Base-by-base conservation (phyloP, 2,113 vertebrate genomes). In the Gambusia holbrooki region DNA sequence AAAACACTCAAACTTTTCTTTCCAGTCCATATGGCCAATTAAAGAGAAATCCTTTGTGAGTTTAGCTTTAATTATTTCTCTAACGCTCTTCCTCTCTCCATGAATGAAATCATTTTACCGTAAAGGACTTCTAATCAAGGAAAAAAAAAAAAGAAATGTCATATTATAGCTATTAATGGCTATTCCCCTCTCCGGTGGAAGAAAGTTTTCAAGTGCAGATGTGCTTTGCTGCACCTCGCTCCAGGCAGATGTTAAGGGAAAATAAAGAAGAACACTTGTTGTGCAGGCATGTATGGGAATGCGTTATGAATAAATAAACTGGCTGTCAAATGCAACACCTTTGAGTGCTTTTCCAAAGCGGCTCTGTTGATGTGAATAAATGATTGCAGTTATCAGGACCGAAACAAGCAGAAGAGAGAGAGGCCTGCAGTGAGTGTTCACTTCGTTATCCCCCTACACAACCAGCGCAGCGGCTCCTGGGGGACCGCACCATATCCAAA, bases 21-120 rank as follows among this genome's bases (percentile, higher is more conserved):
- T 89, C 87, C 79, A 89, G 84, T 91, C 90, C 93, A 94, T 94
- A 93, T 94, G 93, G 93, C 89, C 92, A 93, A 94, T 94, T 94
- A 94, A 90, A 85, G 65, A 81, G 74, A 88, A 90, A 79, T 89
- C 93, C 90, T 92, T 87, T 35, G 92, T 94, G 93, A 88, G 80
- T 90, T 91, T 89, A 51, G 37, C 87, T 77, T 92, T 90, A 92
- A 92, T 93, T 92, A 93, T 91, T 92, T 88, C 83, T 77, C 71
- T 73, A 75, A 66, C 62, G 54, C 72, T 65, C 63, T 65, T 66
- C 87, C 83, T 87, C 84, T 82, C n/a, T 13, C 85, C 87, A 86
- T 90, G 84, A 88, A 90, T 90, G 81, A 84, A 91, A 92, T 87
- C 85, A 93, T 87, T 91, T 91, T 78, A 90, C 73, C 88, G 84